Percentiles rank a stretch among this genome's conserved stretches.
Evolutionary conservation across 2,888 invertebrate species (phyloP).

Genomic region (Eupithecia dodoneata): DNA sequence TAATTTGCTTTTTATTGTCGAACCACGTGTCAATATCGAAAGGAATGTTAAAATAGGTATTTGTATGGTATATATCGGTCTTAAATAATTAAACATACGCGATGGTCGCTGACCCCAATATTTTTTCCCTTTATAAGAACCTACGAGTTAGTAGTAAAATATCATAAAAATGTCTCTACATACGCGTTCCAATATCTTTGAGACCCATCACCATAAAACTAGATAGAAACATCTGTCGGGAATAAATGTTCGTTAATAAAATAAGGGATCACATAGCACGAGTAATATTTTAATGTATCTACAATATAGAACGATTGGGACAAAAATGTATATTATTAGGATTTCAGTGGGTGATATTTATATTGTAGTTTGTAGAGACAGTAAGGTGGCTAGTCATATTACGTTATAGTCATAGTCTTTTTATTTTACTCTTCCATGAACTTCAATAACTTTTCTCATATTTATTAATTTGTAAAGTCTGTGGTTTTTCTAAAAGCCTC

Average conservation of each 20-base stretch:
- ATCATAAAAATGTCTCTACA: not conserved
- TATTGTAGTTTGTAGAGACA: too few relatives aligned
- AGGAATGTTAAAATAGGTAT: too few relatives aligned
- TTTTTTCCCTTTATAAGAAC: not conserved
- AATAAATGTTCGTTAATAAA: not conserved
- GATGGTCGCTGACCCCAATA: not conserved
- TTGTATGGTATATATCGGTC: too few relatives aligned
- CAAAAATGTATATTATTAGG: not conserved
- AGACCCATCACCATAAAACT: slow-evolving; percentile 1
- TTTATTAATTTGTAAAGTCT: too few relatives aligned
- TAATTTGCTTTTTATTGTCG: too few relatives aligned
- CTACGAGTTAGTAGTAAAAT: not conserved
- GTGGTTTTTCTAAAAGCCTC: too few relatives aligned
- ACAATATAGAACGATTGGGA: not conserved
- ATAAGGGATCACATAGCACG: not conserved
- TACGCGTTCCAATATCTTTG: slow-evolving; percentile 9
- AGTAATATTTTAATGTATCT: not conserved
- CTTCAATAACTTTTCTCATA: too few relatives aligned
- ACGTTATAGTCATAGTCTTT: too few relatives aligned
- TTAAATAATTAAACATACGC: not conserved
- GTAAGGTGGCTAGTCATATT: too few relatives aligned
- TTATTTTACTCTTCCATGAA: too few relatives aligned
- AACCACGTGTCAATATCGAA: too few relatives aligned
- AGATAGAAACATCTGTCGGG: not conserved
- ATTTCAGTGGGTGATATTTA: too few relatives aligned